Evolutionary conservation across 2,888 invertebrate genomes (phyloP).

Genomic region (Adelphocoris suturalis): DNA sequence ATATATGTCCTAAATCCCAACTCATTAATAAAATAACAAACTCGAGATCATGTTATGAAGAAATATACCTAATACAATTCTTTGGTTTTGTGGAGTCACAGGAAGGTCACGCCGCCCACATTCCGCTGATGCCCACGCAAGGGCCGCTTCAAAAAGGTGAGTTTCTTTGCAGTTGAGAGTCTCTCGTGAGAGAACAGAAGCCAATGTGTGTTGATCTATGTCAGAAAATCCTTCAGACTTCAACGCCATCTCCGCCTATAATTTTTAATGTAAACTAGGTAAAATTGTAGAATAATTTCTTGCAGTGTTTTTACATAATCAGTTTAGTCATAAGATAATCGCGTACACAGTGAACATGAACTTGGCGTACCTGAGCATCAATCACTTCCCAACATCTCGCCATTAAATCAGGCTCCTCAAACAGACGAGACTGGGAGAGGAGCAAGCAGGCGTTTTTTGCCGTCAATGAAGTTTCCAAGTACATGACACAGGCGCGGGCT

Average conservation of each 20-base stretch:
- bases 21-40: too few species aligned
- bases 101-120: slow-evolving; percentile 91
- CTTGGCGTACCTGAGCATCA: slow-evolving; percentile 91
- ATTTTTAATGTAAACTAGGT: slow-evolving; percentile 71
- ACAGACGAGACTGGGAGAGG: slow-evolving; percentile 95
- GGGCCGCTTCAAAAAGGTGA: slow-evolving; percentile 92
- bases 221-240: slow-evolving; percentile 97
- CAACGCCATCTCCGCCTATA: slow-evolving; percentile 96
- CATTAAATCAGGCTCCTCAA: slow-evolving; percentile 98
- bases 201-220: slow-evolving; percentile 95
- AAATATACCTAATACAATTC: slow-evolving; percentile 81
- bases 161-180: slow-evolving; percentile 97
- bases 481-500: slow-evolving; percentile 95
- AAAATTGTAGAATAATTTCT: not conserved
- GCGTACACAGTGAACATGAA: too few species aligned
- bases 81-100: slow-evolving; percentile 86
- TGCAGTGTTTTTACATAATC: too few species aligned
- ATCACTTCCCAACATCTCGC: slow-evolving; percentile 98
- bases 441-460: slow-evolving; percentile 97
- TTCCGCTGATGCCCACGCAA: slow-evolving; percentile 96
- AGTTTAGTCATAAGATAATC: too few species aligned
- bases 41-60: too few species aligned
- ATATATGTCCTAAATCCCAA: too few species aligned
- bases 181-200: slow-evolving; percentile 94
- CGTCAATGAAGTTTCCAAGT: slow-evolving; percentile 95